Evolutionary conservation across 2,888 invertebrate species (phyloP).

Genomic region (Ferrisia virgata): DNA sequence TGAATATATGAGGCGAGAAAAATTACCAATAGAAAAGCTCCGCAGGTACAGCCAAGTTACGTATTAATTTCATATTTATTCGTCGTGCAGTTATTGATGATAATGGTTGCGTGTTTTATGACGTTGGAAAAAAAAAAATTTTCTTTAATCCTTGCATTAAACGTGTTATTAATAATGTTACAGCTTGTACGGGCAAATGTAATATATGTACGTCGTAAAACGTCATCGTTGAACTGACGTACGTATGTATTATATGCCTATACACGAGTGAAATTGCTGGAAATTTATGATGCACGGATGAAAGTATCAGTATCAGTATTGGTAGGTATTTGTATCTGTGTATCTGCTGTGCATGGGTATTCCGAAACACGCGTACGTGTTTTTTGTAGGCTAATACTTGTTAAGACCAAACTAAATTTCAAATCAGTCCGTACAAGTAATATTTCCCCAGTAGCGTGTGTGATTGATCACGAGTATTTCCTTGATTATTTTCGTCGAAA

Average conservation of each 20-base stretch:
- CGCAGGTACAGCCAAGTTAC: not conserved
- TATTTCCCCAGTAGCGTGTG: not conserved
- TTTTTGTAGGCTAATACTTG: not conserved
- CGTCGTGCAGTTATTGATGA: not conserved
- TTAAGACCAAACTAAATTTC: not conserved
- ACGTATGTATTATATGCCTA: no score
- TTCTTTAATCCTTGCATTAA: not conserved
- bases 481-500: not conserved
- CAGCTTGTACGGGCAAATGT: not conserved
- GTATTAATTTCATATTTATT: slow-evolving; percentile 12
- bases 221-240: not conserved
- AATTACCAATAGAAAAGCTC: not conserved
- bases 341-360: no score
- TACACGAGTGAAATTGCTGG: not conserved
- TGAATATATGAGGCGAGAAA: not conserved
- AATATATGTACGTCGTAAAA: not conserved
- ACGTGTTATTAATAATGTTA: not conserved
- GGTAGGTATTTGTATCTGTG: no score
- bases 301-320: not conserved
- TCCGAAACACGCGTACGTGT: not conserved
- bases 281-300: not conserved
- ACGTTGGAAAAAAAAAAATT: not conserved
- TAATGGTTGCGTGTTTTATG: slow-evolving; percentile 16
- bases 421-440: not conserved
- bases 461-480: not conserved